Percentiles rank a stretch among this genome's conserved stretches.
These are phyloP conservation scores for Carposina sasakii DNA, from an alignment of 1,140 invertebrate genomes.

Conservation along the genomic window DNA sequence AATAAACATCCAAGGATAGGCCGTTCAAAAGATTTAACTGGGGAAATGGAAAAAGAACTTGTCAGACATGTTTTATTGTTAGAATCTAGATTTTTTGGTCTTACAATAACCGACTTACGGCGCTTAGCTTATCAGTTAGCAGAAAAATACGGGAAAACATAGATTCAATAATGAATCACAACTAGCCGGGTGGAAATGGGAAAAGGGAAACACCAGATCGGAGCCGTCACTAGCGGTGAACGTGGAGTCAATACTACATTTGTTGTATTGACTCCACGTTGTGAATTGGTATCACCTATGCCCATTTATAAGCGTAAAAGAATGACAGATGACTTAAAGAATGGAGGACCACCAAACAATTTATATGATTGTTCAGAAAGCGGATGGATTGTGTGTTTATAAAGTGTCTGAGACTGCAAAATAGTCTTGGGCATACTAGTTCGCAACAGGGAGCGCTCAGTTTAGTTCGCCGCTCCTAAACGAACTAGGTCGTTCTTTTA, in stretches of 20 bases:
- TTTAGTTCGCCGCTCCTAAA: no score
- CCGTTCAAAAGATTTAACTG: constrained; percentile 2
- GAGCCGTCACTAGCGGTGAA: not conserved
- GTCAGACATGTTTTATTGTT: not conserved
- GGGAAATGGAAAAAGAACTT: constrained; percentile 4
- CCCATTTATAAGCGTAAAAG: constrained; percentile 3
- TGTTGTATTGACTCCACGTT: not conserved
- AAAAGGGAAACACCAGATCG: not conserved
- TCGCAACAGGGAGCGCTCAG: no score
- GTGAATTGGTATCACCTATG: constrained; percentile 4
- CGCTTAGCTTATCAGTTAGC: not conserved
- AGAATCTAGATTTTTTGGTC: constrained; percentile 1
- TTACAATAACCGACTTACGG: not conserved
- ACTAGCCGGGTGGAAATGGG: not conserved
- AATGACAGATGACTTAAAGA: not conserved
- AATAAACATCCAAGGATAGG: not conserved
- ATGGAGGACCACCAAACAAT: constrained; percentile 4
- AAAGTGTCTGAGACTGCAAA: constrained; percentile 20
- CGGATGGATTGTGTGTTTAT: constrained; percentile 15
- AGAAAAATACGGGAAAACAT: not conserved
- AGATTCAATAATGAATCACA: not conserved
- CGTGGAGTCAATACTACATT: not conserved
- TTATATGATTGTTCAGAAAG: constrained; percentile 1
- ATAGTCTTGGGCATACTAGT: no score
- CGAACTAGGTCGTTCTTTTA: no score